Evolutionary conservation across 1,140 invertebrate genomes (phyloP).

Genomic region (Panulirus ornatus): DNA sequence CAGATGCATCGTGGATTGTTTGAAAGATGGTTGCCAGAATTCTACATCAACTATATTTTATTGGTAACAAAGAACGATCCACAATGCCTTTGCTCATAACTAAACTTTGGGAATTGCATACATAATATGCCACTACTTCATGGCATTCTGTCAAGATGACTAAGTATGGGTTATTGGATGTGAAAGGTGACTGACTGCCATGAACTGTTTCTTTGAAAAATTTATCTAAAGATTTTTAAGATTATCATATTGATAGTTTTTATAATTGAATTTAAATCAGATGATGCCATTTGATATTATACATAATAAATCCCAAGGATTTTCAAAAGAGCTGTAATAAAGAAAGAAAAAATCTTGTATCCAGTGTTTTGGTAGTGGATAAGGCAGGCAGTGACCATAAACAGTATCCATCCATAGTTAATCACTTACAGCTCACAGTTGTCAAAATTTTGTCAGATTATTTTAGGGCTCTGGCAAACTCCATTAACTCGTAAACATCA

Average conservation of each 20-base stretch:
- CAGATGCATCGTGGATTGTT: constrained; percentile 45
- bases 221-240: neutral
- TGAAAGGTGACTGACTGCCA: constrained; percentile 16
- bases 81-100: constrained; percentile 54
- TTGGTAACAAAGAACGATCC: constrained; percentile 44
- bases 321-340: neutral
- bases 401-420: constrained; percentile 43
- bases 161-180: constrained; percentile 65
- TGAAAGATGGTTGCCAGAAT: constrained; percentile 10
- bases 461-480: constrained; percentile 36
- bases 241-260: neutral
- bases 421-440: constrained; percentile 23
- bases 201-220: neutral
- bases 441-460: constrained; percentile 21
- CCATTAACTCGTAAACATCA: constrained; percentile 45
- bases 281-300: neutral
- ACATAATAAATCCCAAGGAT: neutral
- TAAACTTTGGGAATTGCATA: constrained; percentile 41
- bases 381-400: constrained; percentile 9
- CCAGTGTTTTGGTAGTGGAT: neutral
- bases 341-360: neutral
- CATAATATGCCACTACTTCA: constrained; percentile 32
- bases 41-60: constrained; percentile 40
- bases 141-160: constrained; percentile 44
- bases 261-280: neutral